Evolutionary conservation across 2,888 invertebrate genomes (phyloP), one percentile per base, ranked within the genome.

Genomic region (Drosophila merina): DNA sequence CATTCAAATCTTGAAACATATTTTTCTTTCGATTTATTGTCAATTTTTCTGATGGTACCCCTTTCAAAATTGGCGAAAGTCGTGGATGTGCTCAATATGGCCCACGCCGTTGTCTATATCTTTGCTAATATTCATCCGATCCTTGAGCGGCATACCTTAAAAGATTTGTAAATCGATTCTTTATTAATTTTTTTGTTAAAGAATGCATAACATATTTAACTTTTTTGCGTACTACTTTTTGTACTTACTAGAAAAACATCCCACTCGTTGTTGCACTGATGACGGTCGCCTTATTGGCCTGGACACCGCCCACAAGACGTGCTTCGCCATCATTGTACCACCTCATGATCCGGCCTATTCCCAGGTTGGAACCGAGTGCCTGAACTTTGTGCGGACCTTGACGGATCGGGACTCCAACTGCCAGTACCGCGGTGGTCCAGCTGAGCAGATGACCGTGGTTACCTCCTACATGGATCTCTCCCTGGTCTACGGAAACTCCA

Each of bases 401-500:
- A 94, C 94, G 14, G 94, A 95, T 87, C 93, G 94, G 30, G 94
- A 95, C 84, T 72, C 86, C 1, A 93, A 94, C 71, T 94, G 95
- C 74, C 93, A 93, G 54, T 93, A 94, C 66, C 91, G 92, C 49
- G 79, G 81, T 1, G 89, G 90, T 2, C 92, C 93, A 66, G 95
- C 95, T 3, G 95, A 95, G 91, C 95, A 95, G 92, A 93, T 95
- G 90, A 90, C 91, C 47, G 85, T 85, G 5, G 92, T 92, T 14
- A 91, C 91, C 6, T 72, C 91, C 2, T 91, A 86, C 82, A 92
- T 97, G 93, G 97, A 97, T 64, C 92, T 95, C 3, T 97, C 97
- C 0, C 91, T 96, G 33, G 95, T 97, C 1, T 97, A 97, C 86
- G 97, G 97, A 1, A 96, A 95, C 70, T 95, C 93, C 3, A 93